Base-by-base conservation (phyloP, 2,888 invertebrate species). In the Rhimphoctona megacephalus region DNA sequence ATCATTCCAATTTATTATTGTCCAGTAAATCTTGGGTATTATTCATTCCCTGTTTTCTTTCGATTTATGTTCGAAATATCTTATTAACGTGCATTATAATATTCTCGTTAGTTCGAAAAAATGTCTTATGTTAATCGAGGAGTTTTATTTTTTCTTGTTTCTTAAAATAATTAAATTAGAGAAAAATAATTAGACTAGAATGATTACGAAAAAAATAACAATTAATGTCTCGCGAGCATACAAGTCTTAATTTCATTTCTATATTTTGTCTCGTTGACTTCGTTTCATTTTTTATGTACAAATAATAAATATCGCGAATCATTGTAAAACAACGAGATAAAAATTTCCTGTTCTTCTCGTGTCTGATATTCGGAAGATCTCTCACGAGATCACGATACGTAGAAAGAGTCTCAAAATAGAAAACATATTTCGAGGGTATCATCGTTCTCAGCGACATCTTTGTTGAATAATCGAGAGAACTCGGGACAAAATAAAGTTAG, bases 321-420 rank as follows among this genome's bases (percentile, higher is more conserved):
- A 17, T 17, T 1, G 25, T 2, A 61, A 61, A 61, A 30, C 11
- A 14, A 17, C 14, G 14, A 61, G 17, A 54, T 46, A 70, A 43
- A 54, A 39, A 14, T 39, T 74, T 74, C 6, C 7, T 33, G 22
- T 64, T 61, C 25, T 30, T 80, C 25, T 69, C 73, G 73, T 11
- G 25, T 54, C 69, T 49, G 69, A 80, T 61, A 22, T 69, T 76
- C 61, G 17, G 17, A 54, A 33, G 67, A 78, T 66, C 69, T 81
- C 66, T 69, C 33, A 43, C 76, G 80, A 61, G 74, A 79, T 79
- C 79, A 49, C 72, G 57, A 80, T 79, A 80, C 61, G 30, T 30
- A 30, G 17, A 57, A 17, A 43, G 54, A 54, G 76, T 85, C 85
- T 77, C 66, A 66, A 77, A 85, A 85, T 81, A 81, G 81, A 81